Evolutionary conservation across 2,113 vertebrate genomes (phyloP), one percentile per base, ranked within the genome.

Genomic region (Ceyx margarethae): DNA sequence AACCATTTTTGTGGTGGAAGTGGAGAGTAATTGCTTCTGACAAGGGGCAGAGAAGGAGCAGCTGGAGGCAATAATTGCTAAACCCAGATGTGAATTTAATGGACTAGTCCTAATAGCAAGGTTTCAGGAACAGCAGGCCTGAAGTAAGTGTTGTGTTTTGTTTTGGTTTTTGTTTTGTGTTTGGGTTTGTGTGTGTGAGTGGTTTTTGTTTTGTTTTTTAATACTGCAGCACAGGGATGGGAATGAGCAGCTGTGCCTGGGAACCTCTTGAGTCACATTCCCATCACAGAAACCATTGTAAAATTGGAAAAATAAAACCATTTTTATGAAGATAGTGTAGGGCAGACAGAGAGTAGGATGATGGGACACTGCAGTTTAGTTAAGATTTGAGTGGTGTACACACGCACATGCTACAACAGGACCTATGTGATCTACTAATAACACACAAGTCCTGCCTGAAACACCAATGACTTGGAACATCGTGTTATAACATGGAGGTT

Each of bases 61-160:
- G 91, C 94, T 96, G 93, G 85, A 91, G 64, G 71, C 79, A 92
- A 9, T 95, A 85, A 95, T 96, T 95, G 46, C 87, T 82, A 54
- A 89, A 94, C 72, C 46, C 37, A 80, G 67, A 92, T 91, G 81
- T 87, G 56, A 89, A 66, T 87, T 73, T 82, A 92, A 95, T 94
- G 67, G 22, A 62, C 78, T 87, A 69, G 31, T 81, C 74, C 50
- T 66, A 89, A 76, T 54, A 89, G 56, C 9, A 62, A 45, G 61
- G 28, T 74, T 77, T 74, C 53, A 88, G 61, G 31, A 87, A 51
- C 2, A 4, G 26, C 54, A 90, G 81, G 73, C 67, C 37, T 62
- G 33, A 86, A 73, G 81, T 33, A 21, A 69, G 48, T 50, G 48
- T 50, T 23, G 14, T 62, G 29, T 87, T 90, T 84, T 2, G 3